These are phyloP conservation scores for Timema podura DNA, from an alignment of 2,888 invertebrate species.

Conservation along the genomic window DNA sequence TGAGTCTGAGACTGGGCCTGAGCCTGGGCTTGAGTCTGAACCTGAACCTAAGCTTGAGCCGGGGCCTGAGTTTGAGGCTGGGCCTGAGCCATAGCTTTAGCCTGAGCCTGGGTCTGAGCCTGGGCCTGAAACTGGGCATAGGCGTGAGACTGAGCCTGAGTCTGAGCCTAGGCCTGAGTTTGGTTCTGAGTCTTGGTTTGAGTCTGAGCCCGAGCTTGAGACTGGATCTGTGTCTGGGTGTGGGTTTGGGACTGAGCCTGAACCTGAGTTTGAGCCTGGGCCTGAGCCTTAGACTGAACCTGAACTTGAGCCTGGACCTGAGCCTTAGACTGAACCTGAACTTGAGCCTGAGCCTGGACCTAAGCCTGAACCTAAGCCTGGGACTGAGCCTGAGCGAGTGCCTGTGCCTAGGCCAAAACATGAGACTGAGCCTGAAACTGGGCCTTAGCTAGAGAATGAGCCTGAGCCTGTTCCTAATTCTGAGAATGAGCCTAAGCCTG, in stretches of 20 bases:
- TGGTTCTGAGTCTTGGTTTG: neutral
- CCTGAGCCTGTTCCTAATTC: constrained; percentile 36
- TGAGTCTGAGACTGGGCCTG: constrained; percentile 25
- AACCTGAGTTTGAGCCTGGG: constrained; percentile 18
- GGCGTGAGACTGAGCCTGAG: constrained; percentile 4
- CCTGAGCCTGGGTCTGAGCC: constrained; percentile 4
- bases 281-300: constrained; percentile 28
- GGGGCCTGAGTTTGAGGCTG: constrained; percentile 22
- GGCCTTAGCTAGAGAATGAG: constrained; percentile 15
- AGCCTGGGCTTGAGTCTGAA: constrained; percentile 39
- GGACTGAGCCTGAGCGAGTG: constrained; percentile 21
- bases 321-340: constrained; percentile 2
- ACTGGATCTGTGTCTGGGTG: neutral
- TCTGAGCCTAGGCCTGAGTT: neutral
- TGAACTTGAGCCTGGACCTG: constrained; percentile 28
- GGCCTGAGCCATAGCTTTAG: constrained; percentile 23
- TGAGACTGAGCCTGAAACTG: constrained; percentile 34
- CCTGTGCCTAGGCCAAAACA: constrained; percentile 32
- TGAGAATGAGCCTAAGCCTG: constrained; percentile 26
- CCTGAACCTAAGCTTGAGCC: neutral
- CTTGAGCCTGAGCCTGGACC: constrained; percentile 24
- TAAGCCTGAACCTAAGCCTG: constrained; percentile 17
- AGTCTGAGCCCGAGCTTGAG: constrained; percentile 1
- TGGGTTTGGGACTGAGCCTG: constrained; percentile 27
- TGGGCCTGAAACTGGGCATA: constrained; percentile 17